Base-by-base conservation (phyloP, 2,113 vertebrate species). In the Microcebus tavaratra region DNA sequence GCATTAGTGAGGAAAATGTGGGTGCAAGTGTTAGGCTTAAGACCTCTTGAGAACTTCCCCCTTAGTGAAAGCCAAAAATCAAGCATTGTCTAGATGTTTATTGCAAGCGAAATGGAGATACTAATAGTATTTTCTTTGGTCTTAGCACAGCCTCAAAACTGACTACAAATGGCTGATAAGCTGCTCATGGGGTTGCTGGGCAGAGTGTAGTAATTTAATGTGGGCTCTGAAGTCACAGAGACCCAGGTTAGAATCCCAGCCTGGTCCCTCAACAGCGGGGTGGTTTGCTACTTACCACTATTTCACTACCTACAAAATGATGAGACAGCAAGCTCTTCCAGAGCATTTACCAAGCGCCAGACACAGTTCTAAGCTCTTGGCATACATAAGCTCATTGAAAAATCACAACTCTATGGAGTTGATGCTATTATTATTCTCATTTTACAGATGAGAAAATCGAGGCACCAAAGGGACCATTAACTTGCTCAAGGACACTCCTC, bases 391-490 rank as follows among this genome's bases (percentile, higher is more conserved):
- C 82, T 95, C 90, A 2, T 2, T 27, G 50, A 53, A 13, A 53
- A n/a, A 87, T 48, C 48, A 61, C 57, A 14, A n/a, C 31, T 73
- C 21, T 36, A 1, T 18, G 73, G 80, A 68, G 57, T 67, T 63
- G 12, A 20, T 21, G 25, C 42, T 79, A 1, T 78, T 8, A 3
- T 48, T 8, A 45, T 42, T 87, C 78, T 57, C 31, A 42, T 82
- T 93, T 88, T 86, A 93, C 1, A 67, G 83, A 36, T 29, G 59
- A 83, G 85, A 34, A 96, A 88, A 90, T 42, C 6, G 3, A 96
- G 92, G 70, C 42, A 50, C 8, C 31, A 50, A 21, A 7, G 48
- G 27, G 27, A 6, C 6, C 18, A 15, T 34, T 34, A 11, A 17
- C 42, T 67, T 42, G 59, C 27, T 78, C 50, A 73, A 29, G 57